Conservation (phyloP, 2,888 invertebrate species). For the Elmis aenea region DNA sequence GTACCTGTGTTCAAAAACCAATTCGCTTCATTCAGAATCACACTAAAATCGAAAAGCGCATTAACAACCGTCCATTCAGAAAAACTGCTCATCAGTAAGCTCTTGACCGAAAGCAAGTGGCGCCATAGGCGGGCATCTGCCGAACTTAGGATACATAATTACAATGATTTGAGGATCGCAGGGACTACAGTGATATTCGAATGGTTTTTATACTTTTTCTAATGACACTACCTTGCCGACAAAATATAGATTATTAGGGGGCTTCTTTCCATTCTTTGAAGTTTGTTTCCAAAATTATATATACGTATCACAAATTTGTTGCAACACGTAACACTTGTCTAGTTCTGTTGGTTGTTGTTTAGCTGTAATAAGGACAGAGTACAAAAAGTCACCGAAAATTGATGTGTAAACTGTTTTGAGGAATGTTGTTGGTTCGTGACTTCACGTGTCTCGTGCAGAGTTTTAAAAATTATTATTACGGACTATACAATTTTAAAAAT, state of each 20-base stretch:
- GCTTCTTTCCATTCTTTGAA: slow-evolving; percentile 13
- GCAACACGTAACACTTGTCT: slow-evolving; percentile 5
- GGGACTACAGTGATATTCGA: slow-evolving; percentile 33
- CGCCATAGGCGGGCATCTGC: slow-evolving; percentile 44
- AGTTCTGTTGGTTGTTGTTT: slow-evolving; percentile 9
- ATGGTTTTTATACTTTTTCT: slow-evolving; percentile 26
- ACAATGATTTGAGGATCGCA: slow-evolving; percentile 40
- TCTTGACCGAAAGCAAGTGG: slow-evolving; percentile 30
- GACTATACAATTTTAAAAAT: too few species aligned
- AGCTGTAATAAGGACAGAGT: too few species aligned
- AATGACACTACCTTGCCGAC: slow-evolving; percentile 30
- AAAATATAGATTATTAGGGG: slow-evolving; percentile 29
- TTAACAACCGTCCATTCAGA: slow-evolving; percentile 21
- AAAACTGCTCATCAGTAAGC: slow-evolving; percentile 12
- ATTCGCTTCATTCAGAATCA: too few species aligned
- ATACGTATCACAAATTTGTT: slow-evolving; percentile 8
- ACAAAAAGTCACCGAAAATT: slow-evolving; percentile 1
- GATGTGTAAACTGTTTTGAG: too few species aligned
- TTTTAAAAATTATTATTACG: neutral
- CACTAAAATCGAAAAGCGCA: slow-evolving; percentile 3
- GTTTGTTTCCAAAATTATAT: slow-evolving; percentile 17
- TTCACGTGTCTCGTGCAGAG: neutral
- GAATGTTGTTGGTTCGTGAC: neutral
- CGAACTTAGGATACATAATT: slow-evolving; percentile 39
- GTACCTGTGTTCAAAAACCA: too few species aligned